A percentile compares a stretch with the other conserved stretches of the same genome.
Conservation (phyloP, 2,113 vertebrate genomes). For the Myrmecobius fasciatus region DNA sequence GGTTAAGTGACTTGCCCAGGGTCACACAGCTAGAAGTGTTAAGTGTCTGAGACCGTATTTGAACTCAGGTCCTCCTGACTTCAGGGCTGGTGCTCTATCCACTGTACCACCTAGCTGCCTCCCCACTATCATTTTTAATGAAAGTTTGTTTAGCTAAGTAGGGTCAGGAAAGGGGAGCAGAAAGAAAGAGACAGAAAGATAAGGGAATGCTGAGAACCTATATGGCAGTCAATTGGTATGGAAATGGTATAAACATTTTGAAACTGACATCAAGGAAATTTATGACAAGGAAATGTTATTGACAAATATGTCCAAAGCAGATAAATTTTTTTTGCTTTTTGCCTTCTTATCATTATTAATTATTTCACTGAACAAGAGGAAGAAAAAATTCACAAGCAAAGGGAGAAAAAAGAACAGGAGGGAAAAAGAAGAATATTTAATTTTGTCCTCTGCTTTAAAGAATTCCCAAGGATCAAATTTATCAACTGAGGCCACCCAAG, state of each 20-base stretch:
- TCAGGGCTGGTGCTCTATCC: too few relatives aligned
- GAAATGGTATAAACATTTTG: constrained; percentile 2
- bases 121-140: too few relatives aligned
- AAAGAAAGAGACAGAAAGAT: not conserved
- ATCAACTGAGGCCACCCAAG: not conserved
- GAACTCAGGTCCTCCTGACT: too few relatives aligned
- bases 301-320: constrained; percentile 20
- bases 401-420: not conserved
- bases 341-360: constrained; percentile 23
- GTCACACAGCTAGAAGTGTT: too few relatives aligned
- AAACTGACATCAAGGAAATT: not conserved
- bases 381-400: not conserved
- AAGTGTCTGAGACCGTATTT: too few relatives aligned
- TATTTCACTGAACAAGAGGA: constrained; percentile 1
- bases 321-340: not conserved
- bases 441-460: constrained; percentile 39
- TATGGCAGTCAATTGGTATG: not conserved
- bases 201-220: not conserved
- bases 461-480: constrained; percentile 32
- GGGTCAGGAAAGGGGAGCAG: not conserved
- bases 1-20: too few relatives aligned
- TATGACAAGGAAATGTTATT: constrained; percentile 1
- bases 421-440: constrained; percentile 1
- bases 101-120: too few relatives aligned
- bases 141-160: not conserved